A percentile compares a stretch with the other conserved stretches of the same genome.
These are phyloP conservation scores for Xestia ashworthii DNA, from an alignment of 2,888 invertebrate species.

Conservation along the genomic window DNA sequence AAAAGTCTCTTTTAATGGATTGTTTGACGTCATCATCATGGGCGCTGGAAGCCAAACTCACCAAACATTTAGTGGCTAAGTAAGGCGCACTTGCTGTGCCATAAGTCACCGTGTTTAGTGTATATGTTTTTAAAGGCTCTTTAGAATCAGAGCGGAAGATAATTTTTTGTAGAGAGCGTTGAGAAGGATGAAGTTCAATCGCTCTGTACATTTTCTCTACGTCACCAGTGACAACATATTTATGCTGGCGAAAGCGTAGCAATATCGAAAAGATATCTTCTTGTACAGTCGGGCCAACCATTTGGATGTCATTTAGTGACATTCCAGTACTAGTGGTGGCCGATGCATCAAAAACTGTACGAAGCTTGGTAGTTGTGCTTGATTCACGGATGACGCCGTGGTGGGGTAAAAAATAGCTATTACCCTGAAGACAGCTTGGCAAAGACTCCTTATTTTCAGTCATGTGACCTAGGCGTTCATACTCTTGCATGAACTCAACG, in stretches of 20 bases:
- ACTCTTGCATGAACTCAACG: no score
- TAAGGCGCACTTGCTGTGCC: no score
- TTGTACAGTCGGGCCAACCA: no score
- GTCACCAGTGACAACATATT: background rate
- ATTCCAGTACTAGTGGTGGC: background rate
- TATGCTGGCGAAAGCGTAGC: constrained; percentile 6
- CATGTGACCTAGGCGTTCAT: no score
- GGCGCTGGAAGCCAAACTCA: no score
- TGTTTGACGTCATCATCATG: no score
- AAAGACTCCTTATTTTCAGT: background rate
- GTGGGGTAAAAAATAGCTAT: background rate
- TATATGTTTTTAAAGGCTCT: background rate
- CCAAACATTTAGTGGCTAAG: no score
- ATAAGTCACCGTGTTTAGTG: no score
- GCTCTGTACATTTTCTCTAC: constrained; percentile 7
- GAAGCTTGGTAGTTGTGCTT: constrained; percentile 1
- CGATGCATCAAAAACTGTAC: constrained; percentile 8
- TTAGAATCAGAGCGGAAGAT: background rate
- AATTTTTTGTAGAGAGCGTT: background rate
- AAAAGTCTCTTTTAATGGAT: no score
- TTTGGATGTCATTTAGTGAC: constrained; percentile 2
- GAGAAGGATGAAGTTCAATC: background rate
- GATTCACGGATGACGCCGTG: constrained; percentile 4
- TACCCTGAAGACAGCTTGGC: background rate
- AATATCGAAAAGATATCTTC: background rate